These are phyloP conservation scores for Rhopalosiphum padi DNA, from an alignment of 1,140 invertebrate genomes.

Conservation along the genomic window DNA sequence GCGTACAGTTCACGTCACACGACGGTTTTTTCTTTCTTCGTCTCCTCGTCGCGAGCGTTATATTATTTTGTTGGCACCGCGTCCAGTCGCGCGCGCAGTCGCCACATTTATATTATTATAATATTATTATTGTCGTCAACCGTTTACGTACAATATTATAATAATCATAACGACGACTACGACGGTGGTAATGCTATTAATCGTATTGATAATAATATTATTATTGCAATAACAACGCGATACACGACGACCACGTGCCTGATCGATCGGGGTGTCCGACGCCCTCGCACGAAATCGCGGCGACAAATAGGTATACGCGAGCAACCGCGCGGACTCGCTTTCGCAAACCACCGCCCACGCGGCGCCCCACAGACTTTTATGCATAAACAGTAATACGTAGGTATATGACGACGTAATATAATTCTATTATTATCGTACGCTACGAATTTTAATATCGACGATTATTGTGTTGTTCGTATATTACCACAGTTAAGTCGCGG, in stretches of 20 bases:
- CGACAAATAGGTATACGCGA: neutral
- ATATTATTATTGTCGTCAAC: neutral
- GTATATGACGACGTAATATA: too few relatives aligned
- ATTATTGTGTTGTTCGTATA: too few relatives aligned
- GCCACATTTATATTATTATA: neutral
- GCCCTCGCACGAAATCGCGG: neutral
- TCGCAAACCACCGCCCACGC: too few relatives aligned
- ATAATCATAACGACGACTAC: too few relatives aligned
- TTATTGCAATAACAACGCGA: neutral
- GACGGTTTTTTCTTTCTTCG: neutral
- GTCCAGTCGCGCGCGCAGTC: neutral
- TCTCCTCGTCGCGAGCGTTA: neutral
- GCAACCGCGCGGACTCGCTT: too few relatives aligned
- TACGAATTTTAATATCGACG: too few relatives aligned
- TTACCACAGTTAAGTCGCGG: too few relatives aligned
- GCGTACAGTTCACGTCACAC: constrained; percentile 3
- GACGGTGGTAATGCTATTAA: neutral
- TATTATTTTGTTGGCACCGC: neutral
- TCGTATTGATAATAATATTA: neutral
- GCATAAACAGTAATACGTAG: neutral
- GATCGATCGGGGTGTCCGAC: neutral
- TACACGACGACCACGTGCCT: neutral
- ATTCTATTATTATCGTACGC: too few relatives aligned
- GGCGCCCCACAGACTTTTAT: neutral
- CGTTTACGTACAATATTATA: neutral